Evolutionary conservation across 2,113 vertebrate species (phyloP).

Genomic region (Nansenia antarctica): DNA sequence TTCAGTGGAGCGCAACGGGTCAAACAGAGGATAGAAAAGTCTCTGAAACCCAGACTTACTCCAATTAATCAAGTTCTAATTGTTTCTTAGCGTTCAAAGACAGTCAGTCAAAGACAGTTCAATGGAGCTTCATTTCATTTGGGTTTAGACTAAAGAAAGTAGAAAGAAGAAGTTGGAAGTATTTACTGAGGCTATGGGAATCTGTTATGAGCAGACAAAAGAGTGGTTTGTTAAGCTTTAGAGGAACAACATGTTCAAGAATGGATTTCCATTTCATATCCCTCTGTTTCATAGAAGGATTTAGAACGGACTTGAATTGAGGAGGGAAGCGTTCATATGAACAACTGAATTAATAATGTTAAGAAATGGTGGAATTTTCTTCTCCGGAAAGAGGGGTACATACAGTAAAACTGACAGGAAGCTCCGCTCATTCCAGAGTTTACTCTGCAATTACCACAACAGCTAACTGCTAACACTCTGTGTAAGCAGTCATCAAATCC

Average conservation of each 20-base stretch:
- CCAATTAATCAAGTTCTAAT: no score
- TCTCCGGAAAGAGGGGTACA: constrained; percentile 5
- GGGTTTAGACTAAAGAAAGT: no score
- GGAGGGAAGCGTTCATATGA: background rate
- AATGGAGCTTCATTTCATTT: no score
- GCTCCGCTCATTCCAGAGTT: constrained; percentile 16
- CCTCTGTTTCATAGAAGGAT: background rate
- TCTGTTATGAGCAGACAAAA: background rate
- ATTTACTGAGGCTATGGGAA: no score
- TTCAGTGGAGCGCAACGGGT: background rate
- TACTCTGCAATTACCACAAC: constrained; percentile 22
- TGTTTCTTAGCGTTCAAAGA: no score
- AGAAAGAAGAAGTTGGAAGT: no score
- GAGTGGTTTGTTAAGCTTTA: background rate
- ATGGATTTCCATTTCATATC: background rate
- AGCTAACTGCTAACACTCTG: background rate
- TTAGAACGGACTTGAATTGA: background rate
- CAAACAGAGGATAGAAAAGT: no score
- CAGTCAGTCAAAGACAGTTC: no score
- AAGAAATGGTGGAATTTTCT: constrained; percentile 14
- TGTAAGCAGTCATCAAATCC: background rate
- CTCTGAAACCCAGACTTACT: no score
- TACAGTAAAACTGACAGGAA: constrained; percentile 28
- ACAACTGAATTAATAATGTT: background rate
- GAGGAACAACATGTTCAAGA: background rate